Evolutionary conservation across 1,140 invertebrate genomes (phyloP), one percentile per base, ranked within the genome.

Genomic region (Platyscapa corneri): DNA sequence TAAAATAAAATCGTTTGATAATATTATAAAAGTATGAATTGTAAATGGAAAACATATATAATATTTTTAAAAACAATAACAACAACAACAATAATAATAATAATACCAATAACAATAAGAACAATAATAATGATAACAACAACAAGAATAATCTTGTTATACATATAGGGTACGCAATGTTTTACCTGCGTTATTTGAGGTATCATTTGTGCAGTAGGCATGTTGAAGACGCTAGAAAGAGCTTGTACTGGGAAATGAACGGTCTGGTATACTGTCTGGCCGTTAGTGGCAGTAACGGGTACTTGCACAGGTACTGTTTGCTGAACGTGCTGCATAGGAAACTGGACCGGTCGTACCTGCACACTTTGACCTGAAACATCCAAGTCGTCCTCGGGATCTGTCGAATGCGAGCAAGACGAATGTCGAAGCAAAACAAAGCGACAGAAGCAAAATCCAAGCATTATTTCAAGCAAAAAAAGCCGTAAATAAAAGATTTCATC

Each of bases 261-360:
- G 0, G 98, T 98, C 90, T 99, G 98, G 91, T 98, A 97, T 80
- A 98, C 95, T 0, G 97, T 98, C 92, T 99, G 98, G 0, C 98
- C 98, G 92, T 97, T 97, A 30, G 95, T 95, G 14, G 97, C 96
- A 85, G 97, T 97, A 82, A 99, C 97, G 2, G 98, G 98, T 65
- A 98, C 96, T 93, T 98, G 97, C 27, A 99, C 97, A 0, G 98
- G 97, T 70, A 99, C 97, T 30, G 97, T 97, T 91, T 97, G 97
- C 85, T 93, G 92, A 27, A 93, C 90, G 60, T 93, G 93, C 91
- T 97, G 96, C 92, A 97, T 94, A 18, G 96, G 96, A 88, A 97
- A 95, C 90, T 98, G 97, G 8, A 98, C 91, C 30, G 94, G 95
- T 12, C 96, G 93, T 0, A 97, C 95, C 84, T 96, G 95, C 32